These are phyloP conservation scores for Aphelenchoides fujianensis DNA, from an alignment of 1,140 invertebrate species.

Conservation along the genomic window DNA sequence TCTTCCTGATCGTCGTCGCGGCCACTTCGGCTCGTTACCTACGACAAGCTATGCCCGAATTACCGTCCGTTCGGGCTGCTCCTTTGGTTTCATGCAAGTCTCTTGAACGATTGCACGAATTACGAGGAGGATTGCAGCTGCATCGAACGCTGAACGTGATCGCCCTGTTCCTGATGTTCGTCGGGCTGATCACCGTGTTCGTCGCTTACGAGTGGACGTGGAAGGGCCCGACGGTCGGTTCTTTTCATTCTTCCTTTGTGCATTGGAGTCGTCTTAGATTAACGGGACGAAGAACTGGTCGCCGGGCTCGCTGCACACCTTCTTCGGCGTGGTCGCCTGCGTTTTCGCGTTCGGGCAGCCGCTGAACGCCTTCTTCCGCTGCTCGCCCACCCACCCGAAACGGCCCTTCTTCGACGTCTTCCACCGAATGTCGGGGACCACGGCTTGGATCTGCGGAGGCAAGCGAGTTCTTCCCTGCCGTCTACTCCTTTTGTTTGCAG, in stretches of 20 bases:
- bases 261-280: neutral
- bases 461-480: too few species aligned
- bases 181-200: neutral
- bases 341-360: constrained; percentile 1
- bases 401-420: neutral
- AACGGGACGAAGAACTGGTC: constrained; percentile 8
- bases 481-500: neutral
- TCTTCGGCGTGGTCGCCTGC: neutral
- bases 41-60: constrained; percentile 7
- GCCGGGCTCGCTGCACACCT: neutral
- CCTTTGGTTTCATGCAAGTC: neutral
- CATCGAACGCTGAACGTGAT: constrained; percentile 9
- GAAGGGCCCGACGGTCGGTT: neutral
- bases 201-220: constrained; percentile 9
- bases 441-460: neutral
- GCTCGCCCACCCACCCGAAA: neutral
- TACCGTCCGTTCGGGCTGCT: constrained; percentile 9
- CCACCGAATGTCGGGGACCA: neutral
- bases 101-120: neutral
- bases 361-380: neutral
- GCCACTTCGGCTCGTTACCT: neutral
- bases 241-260: neutral
- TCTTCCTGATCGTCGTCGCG: neutral
- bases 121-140: too few species aligned
- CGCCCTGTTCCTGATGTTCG: neutral